Percentiles rank a stretch among this genome's conserved stretches.
phyloP scores from a whole-genome alignment of 2,888 invertebrate genomes.

The Ormyrus nitidulus region DNA sequence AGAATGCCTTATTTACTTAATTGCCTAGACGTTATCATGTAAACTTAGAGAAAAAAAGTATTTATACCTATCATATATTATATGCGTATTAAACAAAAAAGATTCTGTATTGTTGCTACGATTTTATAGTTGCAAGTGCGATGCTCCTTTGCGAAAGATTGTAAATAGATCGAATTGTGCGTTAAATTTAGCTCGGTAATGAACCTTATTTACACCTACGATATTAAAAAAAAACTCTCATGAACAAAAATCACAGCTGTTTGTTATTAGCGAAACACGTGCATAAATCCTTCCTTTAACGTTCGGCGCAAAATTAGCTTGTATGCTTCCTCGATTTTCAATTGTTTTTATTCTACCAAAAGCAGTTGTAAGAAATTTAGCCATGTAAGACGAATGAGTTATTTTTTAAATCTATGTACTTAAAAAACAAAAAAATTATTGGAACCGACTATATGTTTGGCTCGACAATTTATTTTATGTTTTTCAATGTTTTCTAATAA shows the following conservation, averaged over 20 bases:
- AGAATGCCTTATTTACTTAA: conserved; percentile 43
- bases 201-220: background rate
- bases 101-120: conserved; percentile 50
- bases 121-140: conserved; percentile 28
- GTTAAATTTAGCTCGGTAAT: no score
- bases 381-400: no score
- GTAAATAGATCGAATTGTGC: background rate
- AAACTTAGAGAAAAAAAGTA: conserved; percentile 51
- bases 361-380: no score
- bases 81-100: conserved; percentile 44
- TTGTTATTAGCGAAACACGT: background rate
- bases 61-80: conserved; percentile 51
- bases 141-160: conserved; percentile 20
- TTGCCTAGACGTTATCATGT: conserved; percentile 40
- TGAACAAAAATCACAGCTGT: background rate
- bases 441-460: background rate
- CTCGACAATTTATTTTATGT: conserved; percentile 17
- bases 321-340: conserved; percentile 16
- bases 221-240: conserved; percentile 2
- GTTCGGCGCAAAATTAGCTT: conserved; percentile 1
- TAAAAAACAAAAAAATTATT: no score
- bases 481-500: background rate
- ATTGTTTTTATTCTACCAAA: conserved; percentile 1
- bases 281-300: conserved; percentile 5
- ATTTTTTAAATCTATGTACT: no score